Evolutionary conservation across 1,140 invertebrate genomes (phyloP), one percentile per base, ranked within the genome.

Genomic region (Trichonephila clavipes): DNA sequence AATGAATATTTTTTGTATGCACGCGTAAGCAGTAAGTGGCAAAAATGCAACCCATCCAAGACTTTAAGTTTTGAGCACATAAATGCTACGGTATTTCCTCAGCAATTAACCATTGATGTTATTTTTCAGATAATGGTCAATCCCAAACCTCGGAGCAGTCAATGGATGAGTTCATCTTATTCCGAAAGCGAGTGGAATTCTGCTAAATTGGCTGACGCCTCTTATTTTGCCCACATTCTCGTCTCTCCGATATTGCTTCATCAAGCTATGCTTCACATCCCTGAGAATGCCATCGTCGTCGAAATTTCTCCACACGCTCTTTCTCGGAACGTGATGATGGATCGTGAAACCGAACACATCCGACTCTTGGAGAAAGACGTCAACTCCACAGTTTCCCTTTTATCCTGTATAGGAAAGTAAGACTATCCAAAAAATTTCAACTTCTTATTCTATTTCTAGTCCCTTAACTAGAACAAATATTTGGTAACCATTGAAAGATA

Each of bases 161-260:
- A 97, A 94, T 99, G 99, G 99, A 96, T 99, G 44, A 99, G 98
- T 93, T 98, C 98, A 19, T 99, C 98, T 19, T 97, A 99, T 94
- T 98, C 98, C 0, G 97, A 98, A 96, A 96, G 96, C 1, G 96
- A 97, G 21, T 99, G 98, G 98, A 96, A 96, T 0, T 95, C 98
- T 94, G 98, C 98, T 0, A 97, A 97, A 95, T 96, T 97, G 89
- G 98, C 98, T 66, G 99, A 98, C 64, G 97, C 98, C 10, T 98
- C 97, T 28, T 99, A 99, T 96, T 98, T 99, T 95, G 98, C 99
- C 1, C 99, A 99, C 96, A 99, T 99, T 96, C 96, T 99, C 64
- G 96, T 99, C 16, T 98, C 98, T 61, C 96, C 96, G 81, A 96
- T 97, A 0, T 95, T 97, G 72, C 97, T 97, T 95, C 95, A 96